Percentiles rank a stretch among this genome's conserved stretches.
These are phyloP conservation scores for Saimiri boliviensis DNA, from an alignment of 2,113 vertebrate species.

Conservation along the genomic window DNA sequence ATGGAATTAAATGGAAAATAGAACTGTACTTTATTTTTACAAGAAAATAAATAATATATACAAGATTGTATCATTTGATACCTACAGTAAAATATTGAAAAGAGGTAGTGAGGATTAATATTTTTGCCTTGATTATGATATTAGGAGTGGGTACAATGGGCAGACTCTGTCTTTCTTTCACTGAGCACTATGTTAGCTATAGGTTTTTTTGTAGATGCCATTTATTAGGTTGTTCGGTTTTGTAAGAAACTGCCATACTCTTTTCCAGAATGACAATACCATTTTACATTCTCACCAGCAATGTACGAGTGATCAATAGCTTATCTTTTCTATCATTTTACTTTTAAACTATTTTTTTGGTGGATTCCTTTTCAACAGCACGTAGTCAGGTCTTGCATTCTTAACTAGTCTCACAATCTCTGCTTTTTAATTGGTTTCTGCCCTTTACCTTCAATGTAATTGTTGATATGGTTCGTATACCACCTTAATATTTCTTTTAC, in stretches of 20 bases:
- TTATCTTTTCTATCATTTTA: background rate
- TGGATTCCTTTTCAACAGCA: background rate
- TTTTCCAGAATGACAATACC: background rate
- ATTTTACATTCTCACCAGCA: background rate
- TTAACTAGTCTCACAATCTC: background rate
- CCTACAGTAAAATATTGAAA: background rate
- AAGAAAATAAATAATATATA: no score
- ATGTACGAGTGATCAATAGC: background rate
- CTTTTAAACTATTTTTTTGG: background rate
- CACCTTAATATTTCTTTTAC: background rate
- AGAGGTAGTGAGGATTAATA: background rate
- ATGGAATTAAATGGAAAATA: no score
- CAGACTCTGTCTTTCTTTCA: background rate
- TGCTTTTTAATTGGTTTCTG: background rate
- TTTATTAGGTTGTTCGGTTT: background rate
- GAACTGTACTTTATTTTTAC: no score
- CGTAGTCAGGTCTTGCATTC: background rate
- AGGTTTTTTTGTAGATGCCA: background rate
- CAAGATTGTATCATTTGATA: background rate
- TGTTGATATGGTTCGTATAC: background rate
- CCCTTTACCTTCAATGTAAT: background rate
- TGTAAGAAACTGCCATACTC: background rate
- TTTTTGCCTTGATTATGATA: background rate
- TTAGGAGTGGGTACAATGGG: background rate
- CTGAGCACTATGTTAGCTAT: background rate